Base-by-base conservation (phyloP, 2,113 vertebrate species). In the Ammodytes marinus region DNA sequence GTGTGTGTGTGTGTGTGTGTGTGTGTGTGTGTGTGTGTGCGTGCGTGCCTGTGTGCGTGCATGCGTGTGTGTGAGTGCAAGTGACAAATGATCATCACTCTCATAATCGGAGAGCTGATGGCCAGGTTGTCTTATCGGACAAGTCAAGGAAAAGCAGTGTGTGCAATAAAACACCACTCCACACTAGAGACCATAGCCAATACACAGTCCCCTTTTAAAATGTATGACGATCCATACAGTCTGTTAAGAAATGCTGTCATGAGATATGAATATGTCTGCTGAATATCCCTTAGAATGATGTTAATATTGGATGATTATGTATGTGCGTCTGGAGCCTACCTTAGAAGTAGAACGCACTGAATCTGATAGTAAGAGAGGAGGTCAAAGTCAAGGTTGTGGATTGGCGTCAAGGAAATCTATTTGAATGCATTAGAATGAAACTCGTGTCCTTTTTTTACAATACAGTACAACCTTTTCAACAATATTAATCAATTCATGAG, bases 51-150 rank as follows among this genome's bases (percentile, higher is more conserved):
- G 27, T 27, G 27, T 27, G 27, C 2, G 27, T 27, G 27, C 2
- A 2, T 27, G 27, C 2, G 27, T 27, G 27, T 27, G 17, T 40
- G 19, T 11, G 60, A 50, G 65, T n/a, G 40, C 14, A 55, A 37
- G 69, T 55, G 82, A 81, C 74, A 46, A 57, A 5, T 46, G 69
- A 69, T 73, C 55, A 55, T 52, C 46, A 27, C 27, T 27, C 72
- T 79, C 71, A 75, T 79, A 79, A 69, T 69, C 1, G 46, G 37
- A 39, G 43, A 67, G 42, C n/a, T 17, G 53, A 45, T 15, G 49
- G 45, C 27, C 27, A 65, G 27, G 43, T 83, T 76, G 80, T 87
- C 47, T 79, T 85, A 78, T 82, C 60, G 68, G 85, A 83, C 76
- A 19, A 13, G 76, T 70, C 46, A 46, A 68, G 76, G 76, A 64